Base-by-base conservation (phyloP, 2,113 vertebrate genomes). In the Glareola pratincola region DNA sequence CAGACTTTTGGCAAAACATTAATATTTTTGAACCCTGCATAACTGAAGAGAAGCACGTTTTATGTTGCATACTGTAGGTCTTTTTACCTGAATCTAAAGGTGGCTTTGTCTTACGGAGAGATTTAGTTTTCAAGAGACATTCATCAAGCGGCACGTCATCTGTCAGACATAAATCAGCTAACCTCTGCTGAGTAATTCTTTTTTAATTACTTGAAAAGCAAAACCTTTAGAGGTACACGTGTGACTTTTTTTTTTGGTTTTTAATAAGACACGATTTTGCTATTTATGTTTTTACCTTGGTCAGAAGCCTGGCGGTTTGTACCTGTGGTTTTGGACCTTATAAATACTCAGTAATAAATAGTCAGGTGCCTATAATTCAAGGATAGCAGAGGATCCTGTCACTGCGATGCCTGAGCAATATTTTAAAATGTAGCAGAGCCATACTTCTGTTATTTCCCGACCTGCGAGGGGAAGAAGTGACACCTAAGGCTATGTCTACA, bases 401-500 rank as follows among this genome's bases (percentile, higher is more conserved):
- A 79, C 56, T 93, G 73, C 85, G 93, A 4, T 47, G 85, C 80
- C 91, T 89, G 36, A 91, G 51, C 64, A 87, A 16, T 71, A n/a
- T 57, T 88, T 94, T 84, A 91, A 97, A 96, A 97, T 71, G 84
- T 92, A 96, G 92, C 80, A 97, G 88, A 95, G 85, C 8, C 4
- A 81, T 32, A 71, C 76, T 93, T 76, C 85, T 91, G 94, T 67
- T 97, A 85, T 94, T 93, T 94, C 96, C 95, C 24, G 8, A 83
- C 92, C 91, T 97, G 86, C 72, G 21, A 84, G 86, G 95, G 94
- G 92, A 96, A 98, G 96, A 96, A 96, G n/a, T 93, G 97, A 93
- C 97, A 97, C 98, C 98, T 98, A 75, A 97, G 98, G 97, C 98
- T 97, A 97, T 91, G 93, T 98, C 97, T 98, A 86, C 97, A 97